These are phyloP conservation scores for Drosophila phalerata DNA, from an alignment of 2,888 invertebrate species.

Conservation along the genomic window DNA sequence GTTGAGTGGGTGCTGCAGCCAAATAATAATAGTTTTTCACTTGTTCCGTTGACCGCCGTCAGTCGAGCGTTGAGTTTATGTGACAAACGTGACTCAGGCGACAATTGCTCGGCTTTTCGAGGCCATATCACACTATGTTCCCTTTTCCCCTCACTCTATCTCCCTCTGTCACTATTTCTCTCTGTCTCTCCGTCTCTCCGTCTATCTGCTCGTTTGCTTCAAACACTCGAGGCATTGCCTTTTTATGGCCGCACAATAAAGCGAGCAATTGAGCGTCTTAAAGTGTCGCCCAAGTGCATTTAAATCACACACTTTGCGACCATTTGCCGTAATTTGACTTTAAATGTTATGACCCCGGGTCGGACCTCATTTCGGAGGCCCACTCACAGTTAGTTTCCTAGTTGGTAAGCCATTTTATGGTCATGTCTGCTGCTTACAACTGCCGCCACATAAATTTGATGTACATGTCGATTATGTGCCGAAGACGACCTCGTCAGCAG, in stretches of 20 bases:
- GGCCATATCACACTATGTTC: slow-evolving; percentile 20
- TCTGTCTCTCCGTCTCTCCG: slow-evolving; percentile 1
- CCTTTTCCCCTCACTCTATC: slow-evolving; percentile 8
- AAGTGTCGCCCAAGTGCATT: slow-evolving; percentile 82
- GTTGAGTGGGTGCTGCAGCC: slow-evolving; percentile 61
- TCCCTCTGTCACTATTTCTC: not conserved
- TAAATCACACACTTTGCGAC: slow-evolving; percentile 84
- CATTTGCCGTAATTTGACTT: slow-evolving; percentile 83
- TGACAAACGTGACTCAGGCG: slow-evolving; percentile 81
- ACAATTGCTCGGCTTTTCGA: slow-evolving; percentile 78
- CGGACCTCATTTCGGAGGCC: slow-evolving; percentile 20
- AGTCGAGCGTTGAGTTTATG: slow-evolving; percentile 79
- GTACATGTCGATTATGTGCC: slow-evolving; percentile 79
- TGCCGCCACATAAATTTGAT: slow-evolving; percentile 75
- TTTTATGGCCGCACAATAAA: slow-evolving; percentile 81
- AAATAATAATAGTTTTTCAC: slow-evolving; percentile 81
- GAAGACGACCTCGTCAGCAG: slow-evolving; percentile 47
- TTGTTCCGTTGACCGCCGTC: slow-evolving; percentile 78
- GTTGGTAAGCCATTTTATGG: slow-evolving; percentile 71
- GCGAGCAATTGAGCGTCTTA: slow-evolving; percentile 82
- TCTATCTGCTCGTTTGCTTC: not conserved
- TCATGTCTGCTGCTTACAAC: slow-evolving; percentile 74
- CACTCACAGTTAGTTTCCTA: slow-evolving; percentile 67
- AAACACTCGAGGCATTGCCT: slow-evolving; percentile 42
- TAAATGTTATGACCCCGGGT: slow-evolving; percentile 76